A percentile compares a stretch with the other conserved stretches of the same genome.
phyloP scores from a whole-genome alignment of 2,797 vertebrate genomes.

The Eremophila alpestris region DNA sequence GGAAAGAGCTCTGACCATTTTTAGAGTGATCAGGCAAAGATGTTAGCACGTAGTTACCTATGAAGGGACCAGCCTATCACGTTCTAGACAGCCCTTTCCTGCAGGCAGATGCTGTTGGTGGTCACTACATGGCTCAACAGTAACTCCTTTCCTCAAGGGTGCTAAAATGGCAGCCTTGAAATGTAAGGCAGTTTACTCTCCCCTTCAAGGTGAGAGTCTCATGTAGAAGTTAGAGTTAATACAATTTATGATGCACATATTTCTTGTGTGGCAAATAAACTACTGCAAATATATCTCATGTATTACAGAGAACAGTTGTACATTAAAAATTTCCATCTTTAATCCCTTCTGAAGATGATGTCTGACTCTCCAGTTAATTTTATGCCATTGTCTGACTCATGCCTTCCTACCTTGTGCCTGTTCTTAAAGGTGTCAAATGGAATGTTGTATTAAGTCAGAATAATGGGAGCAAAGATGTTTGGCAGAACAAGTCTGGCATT shows the following conservation, averaged over 20 bases:
- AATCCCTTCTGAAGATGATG: neutral
- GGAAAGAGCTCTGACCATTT: neutral
- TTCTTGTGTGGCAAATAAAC: neutral
- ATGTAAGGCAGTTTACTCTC: neutral
- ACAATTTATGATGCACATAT: neutral
- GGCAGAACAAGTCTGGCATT: neutral
- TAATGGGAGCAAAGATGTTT: neutral
- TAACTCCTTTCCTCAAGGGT: neutral
- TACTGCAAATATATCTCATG: neutral
- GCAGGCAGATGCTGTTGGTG: neutral
- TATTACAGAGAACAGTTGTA: neutral
- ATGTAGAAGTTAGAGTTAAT: neutral
- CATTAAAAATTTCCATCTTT: neutral
- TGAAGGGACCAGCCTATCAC: neutral
- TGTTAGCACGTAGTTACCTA: accelerated
- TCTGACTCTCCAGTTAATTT: neutral
- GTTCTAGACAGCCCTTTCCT: neutral
- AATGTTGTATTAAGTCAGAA: neutral
- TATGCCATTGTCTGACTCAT: neutral
- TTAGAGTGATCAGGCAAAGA: neutral
- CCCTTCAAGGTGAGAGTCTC: neutral
- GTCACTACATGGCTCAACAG: neutral
- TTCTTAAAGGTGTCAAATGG: neutral
- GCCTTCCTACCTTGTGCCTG: neutral
- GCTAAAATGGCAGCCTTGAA: neutral